Base-by-base conservation (phyloP, 2,797 vertebrate species). In the Hoplostethus atlanticus region DNA sequence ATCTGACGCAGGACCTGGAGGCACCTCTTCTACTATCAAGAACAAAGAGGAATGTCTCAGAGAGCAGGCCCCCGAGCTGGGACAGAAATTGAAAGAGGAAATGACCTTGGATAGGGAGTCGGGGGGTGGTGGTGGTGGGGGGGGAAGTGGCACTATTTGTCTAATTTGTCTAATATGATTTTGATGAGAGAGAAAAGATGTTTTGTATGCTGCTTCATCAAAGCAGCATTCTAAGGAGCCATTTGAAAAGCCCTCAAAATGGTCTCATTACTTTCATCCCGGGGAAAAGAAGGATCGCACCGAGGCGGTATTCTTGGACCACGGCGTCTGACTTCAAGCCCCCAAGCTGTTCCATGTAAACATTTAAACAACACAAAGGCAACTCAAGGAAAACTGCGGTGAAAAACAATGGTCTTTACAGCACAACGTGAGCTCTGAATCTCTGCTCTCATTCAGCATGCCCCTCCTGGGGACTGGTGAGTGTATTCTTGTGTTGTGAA, bases 281-380 rank as follows among this genome's bases (percentile, higher is more conserved):
- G 21, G 51, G 75, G 79, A 76, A 77, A 75, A 81, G 68, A 80
- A 57, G 81, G 74, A 87, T 87, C 81, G 71, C 81, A 80, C 80
- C 70, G 42, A 87, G 63, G 81, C 66, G n/a, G 80, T 79, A 82
- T 91, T 91, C 84, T 89, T 80, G 80, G 87, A 86, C 86, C 79
- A 87, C 91, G 21, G 76, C 91, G 87, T 93, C 89, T 87, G 88
- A 89, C 89, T 93, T 83, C 58, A 53, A 89, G 87, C 93, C 92
- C 90, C 87, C 89, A 68, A 93, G 94, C 89, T 90, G 89, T 92
- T 93, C 89, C 85, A 84, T 94, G 93, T 94, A 93, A 95, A 94
- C 94, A 94, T 94, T 94, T 93, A 91, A 93, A 92, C 91, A 92
- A 87, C 89, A 92, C 91, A 93, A 93, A 92, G 79, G 85, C 87